Evolutionary conservation across 2,113 vertebrate species (phyloP), one percentile per base, ranked within the genome.

Genomic region (Microcebus griseorufus): DNA sequence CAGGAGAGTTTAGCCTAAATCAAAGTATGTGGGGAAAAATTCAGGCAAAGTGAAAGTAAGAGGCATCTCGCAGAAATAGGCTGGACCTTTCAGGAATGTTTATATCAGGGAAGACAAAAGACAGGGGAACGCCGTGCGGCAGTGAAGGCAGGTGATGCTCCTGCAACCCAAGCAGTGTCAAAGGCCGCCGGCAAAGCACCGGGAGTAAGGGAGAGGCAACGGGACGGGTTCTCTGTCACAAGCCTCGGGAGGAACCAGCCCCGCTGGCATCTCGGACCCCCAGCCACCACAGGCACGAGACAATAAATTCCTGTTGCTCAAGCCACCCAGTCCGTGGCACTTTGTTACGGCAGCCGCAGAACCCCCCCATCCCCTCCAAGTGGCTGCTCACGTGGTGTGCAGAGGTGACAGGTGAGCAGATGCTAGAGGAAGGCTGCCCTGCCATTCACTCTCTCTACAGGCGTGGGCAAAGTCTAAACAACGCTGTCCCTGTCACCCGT

Each of bases 181-280:
- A 48, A 80, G 60, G 37, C 11, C 5, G n/a, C 48, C 58, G 62
- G 27, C 34, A 37, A 39, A 37, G 45, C 34, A 16, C 48, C 22
- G 22, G 48, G 58, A 81, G 20, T 4, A 10, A 34, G 42, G 2
- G 25, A 48, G 22, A 53, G 34, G 12, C 17, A 37, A 42, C 6
- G 32, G 29, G 14, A 9, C 14, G 20, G 11, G 25, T 2, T 9
- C 1, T 16, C 65, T 32, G 7, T 48, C 34, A 0, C 0, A 1
- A 1, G 48, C 60, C 45, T 27, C n/a, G 5, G 27, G 20, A 67
- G 45, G 83, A 65, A 45, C 9, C 62, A 42, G 9, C 16, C 5
- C 42, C 12, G 16, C 62, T 7, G 16, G 37, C 60, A 62, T 34
- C n/a, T 37, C 10, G 32, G 65, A n/a, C 13, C 9, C 7, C 37